Evolutionary conservation across 2,113 vertebrate genomes (phyloP).

Genomic region (Upupa epops): DNA sequence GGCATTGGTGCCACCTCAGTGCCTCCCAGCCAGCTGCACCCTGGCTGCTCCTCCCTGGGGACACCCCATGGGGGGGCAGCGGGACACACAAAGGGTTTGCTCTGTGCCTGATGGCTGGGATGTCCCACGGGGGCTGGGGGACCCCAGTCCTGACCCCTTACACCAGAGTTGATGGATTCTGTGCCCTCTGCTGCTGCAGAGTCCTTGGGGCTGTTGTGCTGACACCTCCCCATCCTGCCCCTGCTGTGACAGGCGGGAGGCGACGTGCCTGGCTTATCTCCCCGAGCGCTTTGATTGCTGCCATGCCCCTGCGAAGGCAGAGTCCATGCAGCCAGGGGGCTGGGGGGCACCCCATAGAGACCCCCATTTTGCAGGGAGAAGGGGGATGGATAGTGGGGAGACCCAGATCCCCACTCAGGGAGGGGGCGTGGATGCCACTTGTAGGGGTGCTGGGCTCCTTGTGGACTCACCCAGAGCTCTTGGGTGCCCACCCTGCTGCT

Average conservation of each 20-base stretch:
- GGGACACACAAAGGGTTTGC: background rate
- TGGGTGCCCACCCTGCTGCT: accelerated
- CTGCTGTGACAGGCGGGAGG: background rate
- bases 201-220: background rate
- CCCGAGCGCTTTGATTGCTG: background rate
- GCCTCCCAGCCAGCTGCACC: background rate
- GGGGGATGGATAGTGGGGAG: background rate
- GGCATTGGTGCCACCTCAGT: background rate
- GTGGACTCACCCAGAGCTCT: no score
- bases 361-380: background rate
- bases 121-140: background rate
- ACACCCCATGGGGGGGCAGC: background rate
- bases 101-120: background rate
- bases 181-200: background rate
- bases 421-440: background rate
- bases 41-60: background rate
- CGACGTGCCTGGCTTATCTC: background rate
- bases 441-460: background rate
- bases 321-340: accelerated
- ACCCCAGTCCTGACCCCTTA: background rate
- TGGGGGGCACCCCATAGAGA: background rate
- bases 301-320: background rate
- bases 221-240: background rate
- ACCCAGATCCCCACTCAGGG: background rate
- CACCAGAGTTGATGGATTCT: background rate